Percentiles rank a stretch among this genome's conserved stretches.
These are phyloP conservation scores for Tethya wilhelma DNA, from an alignment of 37 sponge, comb jelly and placozoan species.

Conservation along the genomic window DNA sequence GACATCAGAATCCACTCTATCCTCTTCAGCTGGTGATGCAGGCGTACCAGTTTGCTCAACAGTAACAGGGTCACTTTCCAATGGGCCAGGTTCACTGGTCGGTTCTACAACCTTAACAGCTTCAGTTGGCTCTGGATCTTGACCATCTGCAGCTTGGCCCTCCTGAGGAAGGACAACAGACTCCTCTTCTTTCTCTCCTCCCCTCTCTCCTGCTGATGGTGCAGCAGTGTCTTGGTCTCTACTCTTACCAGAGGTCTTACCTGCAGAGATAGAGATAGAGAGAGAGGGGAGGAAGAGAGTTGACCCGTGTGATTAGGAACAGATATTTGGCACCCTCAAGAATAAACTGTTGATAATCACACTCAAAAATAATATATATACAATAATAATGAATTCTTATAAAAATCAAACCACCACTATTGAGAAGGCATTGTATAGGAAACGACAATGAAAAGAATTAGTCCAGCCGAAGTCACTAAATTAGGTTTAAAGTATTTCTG, in stretches of 20 bases:
- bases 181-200: no score
- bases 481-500: constrained; percentile 45
- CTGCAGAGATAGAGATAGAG: constrained; percentile 20
- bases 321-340: background rate
- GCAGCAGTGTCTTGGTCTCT: no score
- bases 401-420: background rate
- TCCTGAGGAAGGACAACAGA: no score
- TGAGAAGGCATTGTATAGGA: background rate
- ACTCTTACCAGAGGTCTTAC: background rate
- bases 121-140: constrained; percentile 3
- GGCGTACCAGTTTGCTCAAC: background rate
- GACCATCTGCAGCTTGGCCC: no score
- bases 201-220: background rate
- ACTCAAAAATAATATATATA: background rate
- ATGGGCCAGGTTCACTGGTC: background rate
- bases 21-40: background rate
- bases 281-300: background rate
- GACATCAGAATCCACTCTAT: background rate
- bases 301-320: no score
- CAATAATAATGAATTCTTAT: background rate
- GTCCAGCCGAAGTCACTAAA: constrained; percentile 26
- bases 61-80: background rate
- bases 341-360: background rate
- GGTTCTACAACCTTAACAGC: background rate
- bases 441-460: constrained; percentile 8